phyloP scores from a whole-genome alignment of 2,797 vertebrate genomes.

The Melanogrammus aeglefinus region DNA sequence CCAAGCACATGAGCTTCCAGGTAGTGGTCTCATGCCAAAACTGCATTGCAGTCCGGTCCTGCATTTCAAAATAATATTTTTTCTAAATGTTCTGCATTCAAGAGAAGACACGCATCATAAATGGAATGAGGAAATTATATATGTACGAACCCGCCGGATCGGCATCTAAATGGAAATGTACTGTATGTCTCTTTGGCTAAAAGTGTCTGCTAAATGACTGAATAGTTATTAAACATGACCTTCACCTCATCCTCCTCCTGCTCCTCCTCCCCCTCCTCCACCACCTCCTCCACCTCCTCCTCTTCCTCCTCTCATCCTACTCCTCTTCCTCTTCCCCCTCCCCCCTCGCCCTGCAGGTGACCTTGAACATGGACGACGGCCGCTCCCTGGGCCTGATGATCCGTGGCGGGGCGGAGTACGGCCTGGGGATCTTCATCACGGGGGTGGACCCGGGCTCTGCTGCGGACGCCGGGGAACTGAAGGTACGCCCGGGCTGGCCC shows the following conservation, averaged over 20 bases:
- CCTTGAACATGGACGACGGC: conserved; percentile 85
- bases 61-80: neutral
- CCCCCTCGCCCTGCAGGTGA: conserved; percentile 73
- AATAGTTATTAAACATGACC: neutral
- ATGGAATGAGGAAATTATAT: neutral
- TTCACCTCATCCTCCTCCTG: no score
- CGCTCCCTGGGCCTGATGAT: conserved; percentile 91
- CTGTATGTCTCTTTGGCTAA: no score
- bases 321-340: no score
- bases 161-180: no score
- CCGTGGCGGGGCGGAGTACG: conserved; percentile 89
- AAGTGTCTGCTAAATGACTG: no score
- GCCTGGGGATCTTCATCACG: conserved; percentile 90
- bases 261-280: no score
- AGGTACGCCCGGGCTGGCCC: conserved; percentile 71
- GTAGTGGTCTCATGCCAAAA: neutral
- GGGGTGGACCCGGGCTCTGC: conserved; percentile 90
- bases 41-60: neutral
- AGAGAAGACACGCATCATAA: neutral
- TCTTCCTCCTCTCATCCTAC: no score
- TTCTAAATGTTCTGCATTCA: neutral
- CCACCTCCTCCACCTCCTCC: no score
- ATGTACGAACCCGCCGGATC: neutral
- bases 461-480: conserved; percentile 84
- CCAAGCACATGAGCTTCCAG: neutral